A percentile compares a stretch with the other conserved stretches of the same genome.
phyloP scores from a whole-genome alignment of 2,888 invertebrate species.

The Gnatocerus cornutus region DNA sequence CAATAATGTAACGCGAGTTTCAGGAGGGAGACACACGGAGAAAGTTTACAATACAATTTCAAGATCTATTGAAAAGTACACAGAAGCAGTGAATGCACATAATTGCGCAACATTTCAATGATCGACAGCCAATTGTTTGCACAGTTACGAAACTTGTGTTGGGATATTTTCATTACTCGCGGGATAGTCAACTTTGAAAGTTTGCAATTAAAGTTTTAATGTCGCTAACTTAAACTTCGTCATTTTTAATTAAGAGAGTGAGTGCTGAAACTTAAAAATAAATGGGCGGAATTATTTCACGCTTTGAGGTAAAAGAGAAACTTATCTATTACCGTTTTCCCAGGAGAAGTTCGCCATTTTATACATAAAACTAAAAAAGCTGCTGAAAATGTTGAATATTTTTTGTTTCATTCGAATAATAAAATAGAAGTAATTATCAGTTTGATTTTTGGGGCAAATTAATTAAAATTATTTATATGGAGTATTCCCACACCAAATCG shows the following conservation, averaged over 20 bases:
- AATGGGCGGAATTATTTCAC: neutral
- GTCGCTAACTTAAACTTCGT: neutral
- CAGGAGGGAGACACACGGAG: neutral
- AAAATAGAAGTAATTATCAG: too few species aligned
- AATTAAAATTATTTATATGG: too few species aligned
- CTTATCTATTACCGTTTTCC: neutral
- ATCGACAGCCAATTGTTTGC: neutral
- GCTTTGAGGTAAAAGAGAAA: constrained; percentile 3
- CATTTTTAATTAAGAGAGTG: constrained; percentile 4
- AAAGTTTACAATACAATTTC: constrained; percentile 13
- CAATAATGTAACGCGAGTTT: neutral
- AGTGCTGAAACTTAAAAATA: neutral
- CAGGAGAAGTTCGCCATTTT: neutral
- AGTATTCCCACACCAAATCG: too few species aligned
- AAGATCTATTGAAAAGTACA: constrained; percentile 7
- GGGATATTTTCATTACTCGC: neutral
- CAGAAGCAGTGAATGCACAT: neutral
- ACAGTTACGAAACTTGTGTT: neutral
- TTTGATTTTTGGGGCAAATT: too few species aligned
- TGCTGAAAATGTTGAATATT: too few species aligned
- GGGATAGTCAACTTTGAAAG: neutral
- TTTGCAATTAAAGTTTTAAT: constrained; percentile 4
- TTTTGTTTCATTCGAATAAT: too few species aligned
- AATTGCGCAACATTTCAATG: neutral
- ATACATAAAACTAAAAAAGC: too few species aligned